Evolutionary conservation across 2,888 invertebrate genomes (phyloP), one percentile per base, ranked within the genome.

Genomic region (Disparrhopalites patrizii): DNA sequence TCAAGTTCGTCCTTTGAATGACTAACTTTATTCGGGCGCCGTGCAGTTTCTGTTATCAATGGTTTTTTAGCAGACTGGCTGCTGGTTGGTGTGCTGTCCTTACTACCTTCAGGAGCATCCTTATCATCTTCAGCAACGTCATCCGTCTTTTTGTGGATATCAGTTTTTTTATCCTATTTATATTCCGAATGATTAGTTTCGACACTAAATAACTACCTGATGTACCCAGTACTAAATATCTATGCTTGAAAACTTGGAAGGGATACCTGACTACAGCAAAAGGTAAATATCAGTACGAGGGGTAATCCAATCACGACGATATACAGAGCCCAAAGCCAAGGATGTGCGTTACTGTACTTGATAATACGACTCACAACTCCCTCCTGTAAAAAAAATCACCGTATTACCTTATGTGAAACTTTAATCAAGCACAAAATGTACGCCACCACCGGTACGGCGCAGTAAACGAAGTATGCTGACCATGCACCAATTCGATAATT

Each of bases 301-400:
- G 94, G 86, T 66, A 93, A 81, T 77, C 91, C 88, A 77, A 89
- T 81, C 66, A 86, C 85, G 73, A 94, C 81, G 77, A 93, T 84
- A 81, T 89, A 89, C 62, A 93, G 87, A 55, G 86, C 91, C 89
- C 92, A 96, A 77, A 94, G 83, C 89, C 93, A 92, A 31, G 96
- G 96, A 78, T 91, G 86, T 70, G 91, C 88, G 76, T 88, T 88
- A 69, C 91, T 89, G 78, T 87, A 86, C 78, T 85, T 84, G 77
- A 90, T 83, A 76, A 90, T 81, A 76, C 89, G 87, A 77, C 86
- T 86, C 80, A 93, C 82, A 76, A 88, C 82, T 71, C 89, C 89
- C 78, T 90, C 91, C 92, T 93, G 83, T 75, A 80, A 80, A 70
- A 73, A 67, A 67, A 70, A 70, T n/a, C n/a, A n/a, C n/a, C n/a